Conservation (phyloP, 2,888 invertebrate genomes). For the Trichopria drosophilae region DNA sequence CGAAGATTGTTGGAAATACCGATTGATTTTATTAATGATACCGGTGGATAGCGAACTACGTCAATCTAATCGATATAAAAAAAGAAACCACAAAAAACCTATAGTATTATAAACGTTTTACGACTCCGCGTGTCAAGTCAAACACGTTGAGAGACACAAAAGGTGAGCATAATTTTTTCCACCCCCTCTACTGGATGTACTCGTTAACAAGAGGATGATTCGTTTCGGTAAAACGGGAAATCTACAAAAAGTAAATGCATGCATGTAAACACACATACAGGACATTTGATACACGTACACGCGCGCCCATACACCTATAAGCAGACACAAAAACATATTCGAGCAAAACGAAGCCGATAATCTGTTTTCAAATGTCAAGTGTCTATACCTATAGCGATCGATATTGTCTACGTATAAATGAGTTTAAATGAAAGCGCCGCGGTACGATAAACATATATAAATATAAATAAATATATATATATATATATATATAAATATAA, state of each 20-base stretch:
- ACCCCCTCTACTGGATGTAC: conserved; percentile 49
- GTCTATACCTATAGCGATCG: conserved; percentile 55
- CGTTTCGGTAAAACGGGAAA: conserved; percentile 18
- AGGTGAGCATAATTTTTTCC: conserved; percentile 50
- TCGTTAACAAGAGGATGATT: conserved; percentile 2
- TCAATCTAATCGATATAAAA: conserved; percentile 32
- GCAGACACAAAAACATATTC: conserved; percentile 3
- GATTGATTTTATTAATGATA: too few species aligned
- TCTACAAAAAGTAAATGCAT: conserved; percentile 24
- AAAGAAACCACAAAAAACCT: conserved; percentile 44
- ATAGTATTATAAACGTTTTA: conserved; percentile 50
- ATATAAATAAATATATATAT: conserved; percentile 46
- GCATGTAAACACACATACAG: conserved; percentile 25
- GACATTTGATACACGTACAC: conserved; percentile 12
- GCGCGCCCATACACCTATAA: neutral
- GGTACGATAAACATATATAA: conserved; percentile 41
- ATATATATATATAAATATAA: conserved; percentile 49
- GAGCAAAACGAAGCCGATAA: conserved; percentile 36
- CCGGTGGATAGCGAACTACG: conserved; percentile 17
- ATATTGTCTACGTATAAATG: conserved; percentile 53
- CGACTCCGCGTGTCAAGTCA: conserved; percentile 32
- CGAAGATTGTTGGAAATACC: too few species aligned
- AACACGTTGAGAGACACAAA: conserved; percentile 43
- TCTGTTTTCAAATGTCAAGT: conserved; percentile 54
- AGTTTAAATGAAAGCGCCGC: too few species aligned